A percentile compares a stretch with the other conserved stretches of the same genome.
Evolutionary conservation across 2,113 vertebrate genomes (phyloP).

Genomic region (Nanger granti): DNA sequence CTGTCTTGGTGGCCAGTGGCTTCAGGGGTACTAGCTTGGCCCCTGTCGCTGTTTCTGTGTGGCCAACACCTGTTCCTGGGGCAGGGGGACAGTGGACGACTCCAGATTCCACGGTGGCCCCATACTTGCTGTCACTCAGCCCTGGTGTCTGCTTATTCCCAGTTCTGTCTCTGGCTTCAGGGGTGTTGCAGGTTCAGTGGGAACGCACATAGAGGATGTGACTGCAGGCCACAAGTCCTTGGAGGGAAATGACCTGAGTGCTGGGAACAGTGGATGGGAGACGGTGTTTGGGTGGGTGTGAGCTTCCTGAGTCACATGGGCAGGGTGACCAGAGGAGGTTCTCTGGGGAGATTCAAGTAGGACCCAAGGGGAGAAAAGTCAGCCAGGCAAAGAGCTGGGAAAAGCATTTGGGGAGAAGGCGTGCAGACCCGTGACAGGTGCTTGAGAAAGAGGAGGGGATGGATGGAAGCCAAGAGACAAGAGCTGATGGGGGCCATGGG

Average conservation of each 20-base stretch:
- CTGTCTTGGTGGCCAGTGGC: neutral
- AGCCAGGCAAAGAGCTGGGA: no score
- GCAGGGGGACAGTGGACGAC: neutral
- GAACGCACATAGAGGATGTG: neutral
- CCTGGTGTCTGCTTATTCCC: neutral
- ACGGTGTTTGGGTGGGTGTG: neutral
- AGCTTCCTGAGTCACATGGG: neutral
- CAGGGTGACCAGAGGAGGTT: neutral
- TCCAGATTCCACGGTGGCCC: neutral
- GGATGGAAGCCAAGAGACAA: neutral
- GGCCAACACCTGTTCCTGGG: neutral
- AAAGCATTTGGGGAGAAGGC: neutral
- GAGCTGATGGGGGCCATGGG: neutral
- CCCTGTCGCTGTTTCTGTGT: neutral
- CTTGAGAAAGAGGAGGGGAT: neutral
- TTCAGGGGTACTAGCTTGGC: neutral
- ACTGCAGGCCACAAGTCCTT: neutral
- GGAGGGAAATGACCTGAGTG: neutral
- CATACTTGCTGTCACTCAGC: neutral
- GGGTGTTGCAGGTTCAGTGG: neutral
- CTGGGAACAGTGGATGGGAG: neutral
- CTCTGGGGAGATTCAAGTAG: neutral
- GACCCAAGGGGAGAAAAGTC: neutral
- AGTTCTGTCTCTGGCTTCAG: neutral
- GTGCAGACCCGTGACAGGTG: neutral